Conservation (phyloP, 2,797 vertebrate genomes). For the Vipera ursinii region DNA sequence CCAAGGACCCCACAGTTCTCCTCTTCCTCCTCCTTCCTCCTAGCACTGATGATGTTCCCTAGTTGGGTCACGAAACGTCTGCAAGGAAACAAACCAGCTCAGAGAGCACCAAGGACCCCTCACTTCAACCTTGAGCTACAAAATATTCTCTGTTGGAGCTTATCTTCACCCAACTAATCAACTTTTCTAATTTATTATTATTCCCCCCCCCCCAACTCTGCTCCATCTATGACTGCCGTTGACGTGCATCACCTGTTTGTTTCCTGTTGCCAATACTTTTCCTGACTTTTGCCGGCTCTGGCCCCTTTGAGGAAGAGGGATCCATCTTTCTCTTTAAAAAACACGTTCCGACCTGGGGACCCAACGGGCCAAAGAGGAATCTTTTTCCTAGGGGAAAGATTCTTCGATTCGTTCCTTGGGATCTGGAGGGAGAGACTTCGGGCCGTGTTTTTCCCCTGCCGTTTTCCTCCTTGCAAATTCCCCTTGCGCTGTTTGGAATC, state of each 20-base stretch:
- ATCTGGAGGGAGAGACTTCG: no score
- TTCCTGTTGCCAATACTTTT: no score
- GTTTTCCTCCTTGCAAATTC: no score
- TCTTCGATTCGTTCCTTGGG: background rate
- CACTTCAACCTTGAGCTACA: no score
- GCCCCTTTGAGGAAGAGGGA: background rate
- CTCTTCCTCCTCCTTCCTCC: no score
- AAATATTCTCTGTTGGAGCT: no score
- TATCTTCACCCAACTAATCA: background rate
- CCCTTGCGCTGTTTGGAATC: no score
- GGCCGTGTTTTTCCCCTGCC: no score
- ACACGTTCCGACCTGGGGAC: background rate
- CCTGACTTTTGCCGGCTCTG: background rate
- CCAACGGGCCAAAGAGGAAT: background rate
- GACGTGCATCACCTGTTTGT: accelerated
- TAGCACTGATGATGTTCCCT: background rate
- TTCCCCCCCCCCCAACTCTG: accelerated
- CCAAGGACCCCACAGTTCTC: no score
- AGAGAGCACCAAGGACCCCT: no score
- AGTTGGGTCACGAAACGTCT: background rate
- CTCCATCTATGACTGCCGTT: no score
- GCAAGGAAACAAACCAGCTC: background rate
- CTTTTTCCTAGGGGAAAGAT: background rate
- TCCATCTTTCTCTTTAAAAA: background rate
- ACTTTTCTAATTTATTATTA: background rate